Evolutionary conservation across 2,113 vertebrate genomes (phyloP).

Genomic region (Mirounga angustirostris): DNA sequence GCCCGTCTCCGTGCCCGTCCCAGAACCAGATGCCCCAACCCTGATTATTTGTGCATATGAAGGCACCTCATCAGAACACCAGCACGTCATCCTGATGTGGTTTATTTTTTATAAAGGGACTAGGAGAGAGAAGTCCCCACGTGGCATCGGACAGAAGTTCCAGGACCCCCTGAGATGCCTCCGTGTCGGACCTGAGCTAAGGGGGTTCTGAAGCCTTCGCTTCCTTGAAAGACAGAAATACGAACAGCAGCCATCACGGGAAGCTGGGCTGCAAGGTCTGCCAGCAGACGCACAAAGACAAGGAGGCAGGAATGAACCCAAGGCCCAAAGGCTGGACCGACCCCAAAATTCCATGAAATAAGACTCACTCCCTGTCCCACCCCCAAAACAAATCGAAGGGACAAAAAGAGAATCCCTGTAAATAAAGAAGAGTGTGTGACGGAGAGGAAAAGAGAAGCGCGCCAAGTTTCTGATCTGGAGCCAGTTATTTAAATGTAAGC

Average conservation of each 20-base stretch:
- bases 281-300: background rate
- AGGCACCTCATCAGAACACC: background rate
- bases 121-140: background rate
- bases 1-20: background rate
- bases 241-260: background rate
- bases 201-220: background rate
- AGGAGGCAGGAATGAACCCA: background rate
- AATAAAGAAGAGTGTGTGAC: background rate
- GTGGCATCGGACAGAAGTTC: background rate
- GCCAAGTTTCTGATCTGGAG: slow-evolving; percentile 50
- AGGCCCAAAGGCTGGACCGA: background rate
- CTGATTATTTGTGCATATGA: background rate
- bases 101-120: background rate
- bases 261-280: rapidly evolving
- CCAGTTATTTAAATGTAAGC: slow-evolving; percentile 84
- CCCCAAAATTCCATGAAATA: background rate
- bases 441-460: slow-evolving; percentile 62
- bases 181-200: background rate
- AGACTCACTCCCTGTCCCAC: background rate
- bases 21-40: background rate
- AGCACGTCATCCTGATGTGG: background rate
- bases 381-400: background rate
- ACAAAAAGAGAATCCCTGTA: background rate
- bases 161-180: background rate
- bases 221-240: background rate